phyloP scores from a whole-genome alignment of 2,113 vertebrate genomes.

The Agelaius tricolor region DNA sequence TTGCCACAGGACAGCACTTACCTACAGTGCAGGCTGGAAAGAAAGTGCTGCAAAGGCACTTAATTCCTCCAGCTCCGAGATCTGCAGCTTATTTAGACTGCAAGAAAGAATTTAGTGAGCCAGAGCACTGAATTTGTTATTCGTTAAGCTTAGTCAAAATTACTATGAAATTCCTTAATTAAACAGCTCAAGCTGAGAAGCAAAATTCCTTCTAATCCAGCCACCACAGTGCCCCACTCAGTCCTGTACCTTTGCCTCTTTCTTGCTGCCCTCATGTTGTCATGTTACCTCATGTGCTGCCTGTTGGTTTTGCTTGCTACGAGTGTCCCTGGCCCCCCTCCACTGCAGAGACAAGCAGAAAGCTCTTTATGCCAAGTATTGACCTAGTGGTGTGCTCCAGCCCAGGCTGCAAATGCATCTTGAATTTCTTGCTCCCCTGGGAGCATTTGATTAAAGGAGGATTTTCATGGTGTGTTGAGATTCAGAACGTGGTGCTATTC shows the following conservation, averaged over 20 bases:
- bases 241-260: background rate
- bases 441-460: constrained; percentile 39
- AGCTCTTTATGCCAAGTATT: background rate
- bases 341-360: background rate
- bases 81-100: background rate
- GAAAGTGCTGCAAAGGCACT: background rate
- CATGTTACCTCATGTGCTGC: background rate
- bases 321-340: background rate
- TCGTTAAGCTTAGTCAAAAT: constrained; percentile 10
- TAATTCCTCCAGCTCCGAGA: background rate
- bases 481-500: background rate
- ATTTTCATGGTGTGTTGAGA: constrained; percentile 14
- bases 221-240: background rate
- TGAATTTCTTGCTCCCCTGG: constrained; percentile 13
- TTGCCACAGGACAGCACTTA: background rate
- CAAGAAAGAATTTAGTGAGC: background rate
- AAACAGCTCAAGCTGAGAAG: constrained; percentile 38
- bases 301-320: background rate
- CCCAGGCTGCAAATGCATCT: background rate
- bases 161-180: constrained; percentile 21
- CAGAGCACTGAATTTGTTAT: background rate
- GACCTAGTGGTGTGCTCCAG: background rate
- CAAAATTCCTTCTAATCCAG: background rate
- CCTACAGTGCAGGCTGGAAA: background rate
- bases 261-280: background rate